phyloP scores from a whole-genome alignment of 2,113 vertebrate genomes.

The Turnix velox region DNA sequence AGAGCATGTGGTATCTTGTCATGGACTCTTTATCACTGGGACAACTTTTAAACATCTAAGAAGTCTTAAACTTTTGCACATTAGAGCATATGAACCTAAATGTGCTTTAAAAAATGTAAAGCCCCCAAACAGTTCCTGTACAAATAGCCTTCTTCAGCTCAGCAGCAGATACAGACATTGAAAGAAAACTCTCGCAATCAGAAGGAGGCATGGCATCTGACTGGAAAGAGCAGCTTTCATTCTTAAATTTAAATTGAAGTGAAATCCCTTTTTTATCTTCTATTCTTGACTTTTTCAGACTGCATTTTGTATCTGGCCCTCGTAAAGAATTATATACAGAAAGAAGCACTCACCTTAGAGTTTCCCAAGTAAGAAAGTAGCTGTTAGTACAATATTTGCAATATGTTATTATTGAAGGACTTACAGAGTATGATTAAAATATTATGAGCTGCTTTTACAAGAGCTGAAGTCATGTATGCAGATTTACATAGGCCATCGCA shows the following conservation, averaged over 20 bases:
- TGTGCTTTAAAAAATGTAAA: background rate
- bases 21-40: background rate
- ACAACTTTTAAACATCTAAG: background rate
- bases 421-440: constrained; percentile 47
- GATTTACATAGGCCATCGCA: constrained; percentile 37
- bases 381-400: background rate
- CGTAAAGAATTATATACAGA: background rate
- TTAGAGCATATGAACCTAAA: background rate
- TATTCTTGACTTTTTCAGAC: background rate
- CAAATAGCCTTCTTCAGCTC: background rate
- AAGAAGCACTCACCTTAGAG: background rate
- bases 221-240: background rate
- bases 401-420: background rate
- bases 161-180: background rate
- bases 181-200: background rate
- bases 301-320: background rate
- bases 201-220: background rate
- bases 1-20: background rate
- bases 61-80: background rate
- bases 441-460: constrained; percentile 43
- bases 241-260: background rate
- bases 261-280: background rate
- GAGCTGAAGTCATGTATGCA: constrained; percentile 33
- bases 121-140: background rate
- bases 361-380: background rate